phyloP scores from a whole-genome alignment of 64 coral and sea anemone species.

The Pocillopora damicornis region DNA sequence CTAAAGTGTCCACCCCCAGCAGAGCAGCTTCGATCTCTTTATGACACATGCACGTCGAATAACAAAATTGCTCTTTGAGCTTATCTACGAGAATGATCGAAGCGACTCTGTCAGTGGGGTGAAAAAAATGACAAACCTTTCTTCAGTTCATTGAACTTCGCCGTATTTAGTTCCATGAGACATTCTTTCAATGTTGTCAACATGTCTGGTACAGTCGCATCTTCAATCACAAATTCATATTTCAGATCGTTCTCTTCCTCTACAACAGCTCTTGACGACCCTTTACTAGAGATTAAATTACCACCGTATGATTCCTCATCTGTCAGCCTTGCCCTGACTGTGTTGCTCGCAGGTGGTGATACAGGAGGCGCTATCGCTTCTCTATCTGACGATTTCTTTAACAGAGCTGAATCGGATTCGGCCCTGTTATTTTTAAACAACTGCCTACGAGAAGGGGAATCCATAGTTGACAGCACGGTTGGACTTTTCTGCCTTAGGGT shows the following conservation, averaged over 20 bases:
- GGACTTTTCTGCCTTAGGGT: conserved; percentile 5
- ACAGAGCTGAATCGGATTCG: not conserved
- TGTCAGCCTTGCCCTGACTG: not conserved
- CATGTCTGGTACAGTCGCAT: conserved; percentile 31
- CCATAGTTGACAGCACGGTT: not conserved
- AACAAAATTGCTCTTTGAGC: too few species aligned
- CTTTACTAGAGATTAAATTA: conserved; percentile 22
- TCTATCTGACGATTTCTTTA: not conserved
- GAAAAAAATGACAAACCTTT: not conserved
- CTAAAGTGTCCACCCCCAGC: too few species aligned
- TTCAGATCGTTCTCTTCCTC: conserved; percentile 30
- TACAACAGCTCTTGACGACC: conserved; percentile 7
- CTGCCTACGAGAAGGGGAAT: not conserved
- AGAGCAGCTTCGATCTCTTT: too few species aligned
- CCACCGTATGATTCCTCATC: conserved; percentile 17
- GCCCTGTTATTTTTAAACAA: conserved; percentile 16
- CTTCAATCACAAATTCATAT: conserved; percentile 47
- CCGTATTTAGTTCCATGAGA: conserved; percentile 50
- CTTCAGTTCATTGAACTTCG: conserved; percentile 36
- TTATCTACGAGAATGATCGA: too few species aligned
- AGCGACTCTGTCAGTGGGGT: too few species aligned
- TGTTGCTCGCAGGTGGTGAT: not conserved
- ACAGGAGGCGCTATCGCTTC: not conserved
- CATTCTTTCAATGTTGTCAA: conserved; percentile 47
- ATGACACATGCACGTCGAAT: too few species aligned